Evolutionary conservation across 2,888 invertebrate genomes (phyloP).

Genomic region (Hirtodrosophila confusa): DNA sequence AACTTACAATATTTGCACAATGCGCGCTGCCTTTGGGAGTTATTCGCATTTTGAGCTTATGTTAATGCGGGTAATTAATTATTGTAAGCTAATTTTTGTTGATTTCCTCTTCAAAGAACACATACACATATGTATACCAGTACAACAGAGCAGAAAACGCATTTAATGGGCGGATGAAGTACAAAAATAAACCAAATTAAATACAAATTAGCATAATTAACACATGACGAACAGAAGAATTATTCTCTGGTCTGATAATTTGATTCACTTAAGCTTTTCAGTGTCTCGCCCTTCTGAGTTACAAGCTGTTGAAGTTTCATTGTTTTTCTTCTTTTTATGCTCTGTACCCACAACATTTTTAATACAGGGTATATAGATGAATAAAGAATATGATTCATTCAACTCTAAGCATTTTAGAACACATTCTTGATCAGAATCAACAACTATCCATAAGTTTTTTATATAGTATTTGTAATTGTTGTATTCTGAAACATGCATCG

Average conservation of each 20-base stretch:
- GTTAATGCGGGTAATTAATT: slow-evolving; percentile 67
- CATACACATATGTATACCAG: neutral
- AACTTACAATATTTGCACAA: slow-evolving; percentile 5
- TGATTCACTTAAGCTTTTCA: slow-evolving; percentile 30
- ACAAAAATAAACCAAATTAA: slow-evolving; percentile 58
- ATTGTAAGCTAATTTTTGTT: slow-evolving; percentile 48
- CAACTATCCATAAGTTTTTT: too few species aligned
- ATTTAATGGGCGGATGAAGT: slow-evolving; percentile 38
- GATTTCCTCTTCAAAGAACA: slow-evolving; percentile 50
- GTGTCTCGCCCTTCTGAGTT: neutral
- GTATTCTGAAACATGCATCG: too few species aligned
- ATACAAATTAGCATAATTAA: slow-evolving; percentile 70
- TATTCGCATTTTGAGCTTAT: slow-evolving; percentile 38
- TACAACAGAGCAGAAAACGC: slow-evolving; percentile 5
- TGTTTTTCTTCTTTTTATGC: slow-evolving; percentile 19
- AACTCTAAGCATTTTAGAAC: too few species aligned
- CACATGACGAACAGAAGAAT: slow-evolving; percentile 33
- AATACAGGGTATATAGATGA: too few species aligned
- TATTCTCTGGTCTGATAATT: slow-evolving; percentile 30
- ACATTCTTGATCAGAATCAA: too few species aligned
- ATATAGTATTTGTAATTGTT: too few species aligned
- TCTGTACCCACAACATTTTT: neutral
- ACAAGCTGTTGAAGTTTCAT: slow-evolving; percentile 28
- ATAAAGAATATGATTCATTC: too few species aligned
- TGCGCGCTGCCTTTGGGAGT: slow-evolving; percentile 18